These are phyloP conservation scores for Orthosia incerta DNA, from an alignment of 2,888 invertebrate species.

Conservation along the genomic window DNA sequence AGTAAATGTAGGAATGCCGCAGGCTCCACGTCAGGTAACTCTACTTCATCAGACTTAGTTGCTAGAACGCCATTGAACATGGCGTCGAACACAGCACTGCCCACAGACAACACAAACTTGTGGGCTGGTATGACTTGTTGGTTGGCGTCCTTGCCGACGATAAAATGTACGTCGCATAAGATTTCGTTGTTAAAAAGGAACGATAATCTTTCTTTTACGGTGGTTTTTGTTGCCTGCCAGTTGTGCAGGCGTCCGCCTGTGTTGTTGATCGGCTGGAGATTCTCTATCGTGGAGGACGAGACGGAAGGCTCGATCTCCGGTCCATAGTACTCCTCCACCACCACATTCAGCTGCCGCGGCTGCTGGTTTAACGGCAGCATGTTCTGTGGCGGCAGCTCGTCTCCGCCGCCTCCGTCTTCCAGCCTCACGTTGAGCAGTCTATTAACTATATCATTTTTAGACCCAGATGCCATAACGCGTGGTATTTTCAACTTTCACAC, in stretches of 20 bases:
- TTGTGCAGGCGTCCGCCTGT: conserved; percentile 90
- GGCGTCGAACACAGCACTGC: conserved; percentile 96
- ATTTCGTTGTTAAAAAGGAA: conserved; percentile 90
- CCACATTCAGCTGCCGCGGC: conserved; percentile 76
- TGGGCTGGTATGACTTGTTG: conserved; percentile 95
- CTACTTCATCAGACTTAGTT: conserved; percentile 93
- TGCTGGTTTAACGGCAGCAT: conserved; percentile 89
- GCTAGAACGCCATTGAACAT: conserved; percentile 96
- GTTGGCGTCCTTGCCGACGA: conserved; percentile 93
- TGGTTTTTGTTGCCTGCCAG: conserved; percentile 94
- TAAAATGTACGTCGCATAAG: conserved; percentile 93
- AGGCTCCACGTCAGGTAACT: conserved; percentile 96
- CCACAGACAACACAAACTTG: conserved; percentile 95
- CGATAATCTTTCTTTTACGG: conserved; percentile 94
- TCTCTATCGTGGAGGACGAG: conserved; percentile 83
- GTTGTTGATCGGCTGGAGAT: conserved; percentile 84
- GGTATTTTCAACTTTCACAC: conserved; percentile 69
- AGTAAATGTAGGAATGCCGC: conserved; percentile 95
- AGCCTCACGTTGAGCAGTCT: conserved; percentile 83
- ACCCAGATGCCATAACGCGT: conserved; percentile 84
- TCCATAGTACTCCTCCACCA: conserved; percentile 81
- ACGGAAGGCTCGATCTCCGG: conserved; percentile 78
- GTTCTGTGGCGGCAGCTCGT: conserved; percentile 88
- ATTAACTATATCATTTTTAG: conserved; percentile 86
- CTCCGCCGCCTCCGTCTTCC: conserved; percentile 81